phyloP scores from a whole-genome alignment of 1,140 invertebrate species.

The Drosophila arizonae region DNA sequence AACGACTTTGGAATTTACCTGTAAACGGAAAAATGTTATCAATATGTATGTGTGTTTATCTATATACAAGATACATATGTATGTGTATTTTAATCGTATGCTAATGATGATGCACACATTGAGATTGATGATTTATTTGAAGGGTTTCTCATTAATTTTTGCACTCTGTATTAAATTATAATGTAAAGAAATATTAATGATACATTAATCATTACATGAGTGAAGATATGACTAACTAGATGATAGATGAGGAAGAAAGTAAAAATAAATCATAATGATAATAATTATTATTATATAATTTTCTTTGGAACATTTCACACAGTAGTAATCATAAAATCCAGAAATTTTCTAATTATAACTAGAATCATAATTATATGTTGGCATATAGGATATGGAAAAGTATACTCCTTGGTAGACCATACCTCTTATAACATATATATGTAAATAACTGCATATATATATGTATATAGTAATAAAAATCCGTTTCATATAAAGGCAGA shows the following conservation, averaged over 20 bases:
- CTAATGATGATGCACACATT: slow-evolving; percentile 4
- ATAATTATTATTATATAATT: not conserved
- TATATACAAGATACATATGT: not conserved
- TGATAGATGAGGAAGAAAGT: not conserved
- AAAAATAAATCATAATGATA: not conserved
- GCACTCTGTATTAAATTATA: not conserved
- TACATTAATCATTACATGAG: too few relatives aligned
- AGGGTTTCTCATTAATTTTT: not conserved
- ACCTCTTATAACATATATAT: not conserved
- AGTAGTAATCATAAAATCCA: too few relatives aligned
- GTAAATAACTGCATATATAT: not conserved
- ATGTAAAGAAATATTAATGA: too few relatives aligned
- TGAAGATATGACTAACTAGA: not conserved
- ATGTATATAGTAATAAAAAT: slow-evolving; percentile 22
- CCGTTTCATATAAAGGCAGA: slow-evolving; percentile 32
- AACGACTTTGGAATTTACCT: slow-evolving; percentile 34
- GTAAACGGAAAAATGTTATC: slow-evolving; percentile 16
- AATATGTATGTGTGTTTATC: not conserved
- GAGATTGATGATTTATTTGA: slow-evolving; percentile 10
- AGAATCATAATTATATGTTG: too few relatives aligned
- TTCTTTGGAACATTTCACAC: too few relatives aligned
- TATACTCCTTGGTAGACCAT: too few relatives aligned
- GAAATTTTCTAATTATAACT: too few relatives aligned
- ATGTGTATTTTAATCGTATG: not conserved
- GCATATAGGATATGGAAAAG: too few relatives aligned